Percentiles rank a stretch among this genome's conserved stretches.
phyloP scores from a whole-genome alignment of 2,888 invertebrate genomes.

The Hoplodrina ambigua region DNA sequence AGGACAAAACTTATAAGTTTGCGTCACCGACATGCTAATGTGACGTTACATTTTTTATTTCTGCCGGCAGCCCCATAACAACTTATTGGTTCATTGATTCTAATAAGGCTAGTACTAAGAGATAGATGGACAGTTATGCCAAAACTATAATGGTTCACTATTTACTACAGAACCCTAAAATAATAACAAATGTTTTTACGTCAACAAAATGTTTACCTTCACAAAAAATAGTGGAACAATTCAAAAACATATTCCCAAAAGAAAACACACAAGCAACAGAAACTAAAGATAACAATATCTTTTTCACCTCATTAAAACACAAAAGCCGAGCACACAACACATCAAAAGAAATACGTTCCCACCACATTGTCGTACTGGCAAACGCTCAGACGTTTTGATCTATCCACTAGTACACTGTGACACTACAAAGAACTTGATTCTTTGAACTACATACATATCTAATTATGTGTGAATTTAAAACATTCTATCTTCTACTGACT shows the following conservation, averaged over 20 bases:
- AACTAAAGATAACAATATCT: constrained; percentile 37
- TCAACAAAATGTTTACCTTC: constrained; percentile 10
- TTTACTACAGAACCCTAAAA: too few relatives aligned
- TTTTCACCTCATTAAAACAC: constrained; percentile 46
- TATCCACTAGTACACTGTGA: constrained; percentile 22
- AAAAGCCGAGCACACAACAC: constrained; percentile 35
- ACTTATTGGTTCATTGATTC: too few relatives aligned
- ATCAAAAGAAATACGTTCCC: constrained; percentile 46
- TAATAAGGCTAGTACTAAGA: too few relatives aligned
- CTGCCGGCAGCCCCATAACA: too few relatives aligned
- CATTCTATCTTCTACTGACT: constrained; percentile 19
- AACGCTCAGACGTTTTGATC: constrained; percentile 20
- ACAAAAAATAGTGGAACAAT: constrained; percentile 5
- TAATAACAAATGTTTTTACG: background rate
- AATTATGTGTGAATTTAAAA: constrained; percentile 52
- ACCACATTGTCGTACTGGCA: constrained; percentile 20
- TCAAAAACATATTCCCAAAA: constrained; percentile 22
- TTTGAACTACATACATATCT: constrained; percentile 48
- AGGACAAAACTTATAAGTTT: too few relatives aligned
- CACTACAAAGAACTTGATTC: constrained; percentile 35
- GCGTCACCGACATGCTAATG: too few relatives aligned
- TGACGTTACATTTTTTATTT: too few relatives aligned
- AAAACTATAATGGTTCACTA: too few relatives aligned
- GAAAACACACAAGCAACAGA: constrained; percentile 10
- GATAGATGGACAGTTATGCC: too few relatives aligned